These are phyloP conservation scores for Silvanus unidentatus DNA, from an alignment of 2,888 invertebrate genomes.

Conservation along the genomic window DNA sequence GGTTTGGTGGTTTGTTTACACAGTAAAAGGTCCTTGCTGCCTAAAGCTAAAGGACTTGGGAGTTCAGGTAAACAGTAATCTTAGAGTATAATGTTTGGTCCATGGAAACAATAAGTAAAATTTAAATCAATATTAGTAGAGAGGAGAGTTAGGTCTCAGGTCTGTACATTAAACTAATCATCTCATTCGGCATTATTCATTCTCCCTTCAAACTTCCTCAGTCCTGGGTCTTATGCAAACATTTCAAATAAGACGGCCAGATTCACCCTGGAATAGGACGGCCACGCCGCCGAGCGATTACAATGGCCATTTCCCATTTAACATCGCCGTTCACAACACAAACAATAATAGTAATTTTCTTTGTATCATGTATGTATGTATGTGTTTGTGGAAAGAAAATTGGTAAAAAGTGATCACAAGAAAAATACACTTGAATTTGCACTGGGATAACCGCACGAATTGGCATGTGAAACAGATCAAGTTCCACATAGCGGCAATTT, in stretches of 20 bases:
- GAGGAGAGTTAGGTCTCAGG: slow-evolving; percentile 31
- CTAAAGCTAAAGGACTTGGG: not conserved
- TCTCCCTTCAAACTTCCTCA: slow-evolving; percentile 32
- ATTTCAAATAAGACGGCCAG: slow-evolving; percentile 32
- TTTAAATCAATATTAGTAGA: slow-evolving; percentile 40
- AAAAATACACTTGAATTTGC: no score
- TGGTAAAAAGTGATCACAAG: no score
- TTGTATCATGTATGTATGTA: no score
- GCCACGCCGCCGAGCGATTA: no score
- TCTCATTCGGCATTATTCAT: slow-evolving; percentile 38
- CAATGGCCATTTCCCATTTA: no score
- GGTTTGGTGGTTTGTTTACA: slow-evolving; percentile 1
- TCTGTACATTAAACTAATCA: slow-evolving; percentile 40
- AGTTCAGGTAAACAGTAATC: slow-evolving; percentile 29
- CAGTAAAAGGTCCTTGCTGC: slow-evolving; percentile 1
- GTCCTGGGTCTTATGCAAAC: slow-evolving; percentile 34
- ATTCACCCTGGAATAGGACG: slow-evolving; percentile 8
- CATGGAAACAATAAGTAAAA: slow-evolving; percentile 39
- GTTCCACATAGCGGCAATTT: slow-evolving; percentile 37
- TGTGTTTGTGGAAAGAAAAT: no score
- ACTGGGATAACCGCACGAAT: slow-evolving; percentile 10
- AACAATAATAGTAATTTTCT: no score
- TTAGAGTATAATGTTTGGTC: slow-evolving; percentile 23
- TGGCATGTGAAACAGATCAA: slow-evolving; percentile 27
- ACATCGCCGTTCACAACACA: no score